phyloP scores from a whole-genome alignment of 1,140 invertebrate species.

The Cyphomyrmex costatus region DNA sequence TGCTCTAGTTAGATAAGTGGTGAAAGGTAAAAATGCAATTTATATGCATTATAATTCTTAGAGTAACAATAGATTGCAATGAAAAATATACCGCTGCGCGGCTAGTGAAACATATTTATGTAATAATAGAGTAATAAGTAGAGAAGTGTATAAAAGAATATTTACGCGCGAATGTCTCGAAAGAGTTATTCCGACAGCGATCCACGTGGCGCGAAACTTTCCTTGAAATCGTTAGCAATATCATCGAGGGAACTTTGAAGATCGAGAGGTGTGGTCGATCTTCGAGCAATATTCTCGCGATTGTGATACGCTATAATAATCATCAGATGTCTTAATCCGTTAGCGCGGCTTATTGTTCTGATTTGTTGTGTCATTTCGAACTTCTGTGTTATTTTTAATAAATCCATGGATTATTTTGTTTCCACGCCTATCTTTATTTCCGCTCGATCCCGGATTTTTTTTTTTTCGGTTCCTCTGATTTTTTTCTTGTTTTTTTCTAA shows the following conservation, averaged over 20 bases:
- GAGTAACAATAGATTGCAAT: constrained; percentile 22
- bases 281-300: constrained; percentile 66
- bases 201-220: constrained; percentile 59
- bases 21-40: constrained; percentile 31
- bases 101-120: constrained; percentile 52
- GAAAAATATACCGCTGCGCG: constrained; percentile 33
- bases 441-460: constrained; percentile 57
- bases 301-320: constrained; percentile 76
- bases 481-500: not conserved
- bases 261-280: constrained; percentile 48
- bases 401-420: constrained; percentile 80
- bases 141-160: constrained; percentile 11
- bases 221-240: constrained; percentile 68
- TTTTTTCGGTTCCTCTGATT: constrained; percentile 40
- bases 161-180: constrained; percentile 33
- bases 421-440: constrained; percentile 68
- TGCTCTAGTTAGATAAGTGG: constrained; percentile 41
- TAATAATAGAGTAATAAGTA: constrained; percentile 60
- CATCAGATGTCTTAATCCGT: constrained; percentile 71
- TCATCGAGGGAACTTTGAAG: constrained; percentile 53
- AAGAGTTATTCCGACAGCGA: constrained; percentile 9
- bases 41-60: constrained; percentile 31
- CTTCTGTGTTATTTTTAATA: constrained; percentile 82
- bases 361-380: constrained; percentile 80
- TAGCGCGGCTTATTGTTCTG: constrained; percentile 77